phyloP scores from a whole-genome alignment of 2,888 invertebrate species.

The Drosophila niveifrons region DNA sequence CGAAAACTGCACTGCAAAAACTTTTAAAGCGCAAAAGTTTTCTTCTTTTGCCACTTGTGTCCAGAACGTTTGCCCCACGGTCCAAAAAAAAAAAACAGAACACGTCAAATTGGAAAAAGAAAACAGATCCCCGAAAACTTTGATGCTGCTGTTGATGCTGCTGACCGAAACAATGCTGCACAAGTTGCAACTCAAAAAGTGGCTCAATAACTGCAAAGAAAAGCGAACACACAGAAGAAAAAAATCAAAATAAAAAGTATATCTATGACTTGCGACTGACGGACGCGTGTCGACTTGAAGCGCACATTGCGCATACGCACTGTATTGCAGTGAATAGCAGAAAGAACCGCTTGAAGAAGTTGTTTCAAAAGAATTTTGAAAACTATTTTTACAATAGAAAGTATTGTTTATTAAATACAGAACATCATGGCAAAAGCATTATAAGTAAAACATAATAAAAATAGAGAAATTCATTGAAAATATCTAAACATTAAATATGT shows the following conservation, averaged over 20 bases:
- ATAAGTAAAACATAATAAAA: too few species aligned
- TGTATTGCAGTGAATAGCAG: conserved; percentile 22
- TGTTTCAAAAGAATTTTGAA: too few species aligned
- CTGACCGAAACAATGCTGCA: conserved; percentile 12
- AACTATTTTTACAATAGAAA: too few species aligned
- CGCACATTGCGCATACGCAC: conserved; percentile 45
- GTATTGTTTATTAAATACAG: too few species aligned
- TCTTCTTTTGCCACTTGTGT: conserved; percentile 21
- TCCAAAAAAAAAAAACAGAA: background rate
- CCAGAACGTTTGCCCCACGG: conserved; percentile 27
- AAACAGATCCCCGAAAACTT: conserved; percentile 14
- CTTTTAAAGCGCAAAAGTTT: conserved; percentile 60
- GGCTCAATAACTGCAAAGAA: conserved; percentile 53
- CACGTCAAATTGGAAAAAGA: background rate
- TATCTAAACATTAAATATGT: too few species aligned
- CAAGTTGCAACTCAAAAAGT: conserved; percentile 48
- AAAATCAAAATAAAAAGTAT: conserved; percentile 3
- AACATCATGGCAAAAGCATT: too few species aligned
- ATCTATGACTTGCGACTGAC: conserved; percentile 19
- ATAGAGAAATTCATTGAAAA: too few species aligned
- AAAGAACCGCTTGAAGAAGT: too few species aligned
- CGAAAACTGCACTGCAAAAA: conserved; percentile 46
- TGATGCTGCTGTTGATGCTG: background rate
- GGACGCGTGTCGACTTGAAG: conserved; percentile 15
- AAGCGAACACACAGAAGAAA: background rate